Evolutionary conservation across 2,888 invertebrate genomes (phyloP).

Genomic region (Notocelia uddmanniana): DNA sequence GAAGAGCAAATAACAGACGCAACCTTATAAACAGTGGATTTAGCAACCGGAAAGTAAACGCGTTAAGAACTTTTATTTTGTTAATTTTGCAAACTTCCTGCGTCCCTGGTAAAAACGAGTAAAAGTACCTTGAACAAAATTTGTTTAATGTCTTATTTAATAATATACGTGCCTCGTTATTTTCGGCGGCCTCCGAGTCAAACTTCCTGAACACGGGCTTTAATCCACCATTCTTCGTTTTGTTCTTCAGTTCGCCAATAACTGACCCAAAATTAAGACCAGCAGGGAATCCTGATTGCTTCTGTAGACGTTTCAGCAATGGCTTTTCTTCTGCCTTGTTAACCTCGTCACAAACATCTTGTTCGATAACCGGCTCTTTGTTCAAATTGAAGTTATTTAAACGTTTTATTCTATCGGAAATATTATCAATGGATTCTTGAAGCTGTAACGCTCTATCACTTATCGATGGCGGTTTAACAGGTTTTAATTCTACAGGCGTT

Average conservation of each 20-base stretch:
- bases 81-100: conserved; percentile 40
- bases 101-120: conserved; percentile 34
- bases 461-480: conserved; percentile 54
- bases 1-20: conserved; percentile 1
- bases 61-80: conserved; percentile 41
- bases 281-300: conserved; percentile 69
- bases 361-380: conserved; percentile 28
- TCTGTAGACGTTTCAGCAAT: conserved; percentile 69
- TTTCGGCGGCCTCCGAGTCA: conserved; percentile 67
- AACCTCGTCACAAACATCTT: conserved; percentile 42
- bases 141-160: conserved; percentile 25
- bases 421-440: conserved; percentile 64
- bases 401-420: conserved; percentile 64
- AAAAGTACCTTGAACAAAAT: conserved; percentile 33
- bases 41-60: conserved; percentile 41
- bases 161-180: conserved; percentile 69
- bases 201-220: conserved; percentile 82
- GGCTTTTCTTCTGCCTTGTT: conserved; percentile 60
- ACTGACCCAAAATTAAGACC: conserved; percentile 79
- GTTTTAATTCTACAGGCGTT: conserved; percentile 54
- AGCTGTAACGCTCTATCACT: conserved; percentile 62
- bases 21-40: conserved; percentile 32
- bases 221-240: conserved; percentile 74
- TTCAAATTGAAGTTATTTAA: conserved; percentile 54
- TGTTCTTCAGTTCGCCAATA: conserved; percentile 78